Conservation (phyloP, 2,888 invertebrate genomes). For the Lamproptera curius region DNA sequence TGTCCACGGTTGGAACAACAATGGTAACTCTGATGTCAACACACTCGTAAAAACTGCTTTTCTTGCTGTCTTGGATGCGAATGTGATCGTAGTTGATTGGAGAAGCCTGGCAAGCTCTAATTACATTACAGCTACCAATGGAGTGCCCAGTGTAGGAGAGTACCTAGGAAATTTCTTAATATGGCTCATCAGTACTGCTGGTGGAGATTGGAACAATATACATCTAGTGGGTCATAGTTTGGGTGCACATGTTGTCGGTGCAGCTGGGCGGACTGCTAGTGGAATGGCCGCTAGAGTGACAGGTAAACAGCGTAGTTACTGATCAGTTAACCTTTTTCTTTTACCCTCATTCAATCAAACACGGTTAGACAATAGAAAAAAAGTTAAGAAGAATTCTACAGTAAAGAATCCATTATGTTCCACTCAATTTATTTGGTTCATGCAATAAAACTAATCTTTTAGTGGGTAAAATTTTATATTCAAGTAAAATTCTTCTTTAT, state of each 20-base stretch:
- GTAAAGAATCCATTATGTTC: no score
- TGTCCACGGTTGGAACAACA: conserved; percentile 45
- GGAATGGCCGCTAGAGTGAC: conserved; percentile 35
- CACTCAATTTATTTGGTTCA: no score
- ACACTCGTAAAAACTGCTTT: conserved; percentile 38
- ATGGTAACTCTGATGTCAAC: conserved; percentile 34
- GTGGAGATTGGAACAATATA: conserved; percentile 41
- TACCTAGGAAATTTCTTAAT: conserved; percentile 35
- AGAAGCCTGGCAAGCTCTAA: conserved; percentile 29
- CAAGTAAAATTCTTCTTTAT: background rate
- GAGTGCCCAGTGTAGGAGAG: conserved; percentile 30
- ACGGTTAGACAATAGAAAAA: no score
- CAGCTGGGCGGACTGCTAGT: conserved; percentile 38
- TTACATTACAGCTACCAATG: conserved; percentile 26
- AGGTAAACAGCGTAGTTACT: conserved; percentile 36
- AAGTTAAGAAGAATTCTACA: no score
- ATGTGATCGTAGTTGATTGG: conserved; percentile 51
- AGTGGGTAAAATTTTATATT: conserved; percentile 33
- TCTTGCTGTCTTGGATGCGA: conserved; percentile 35
- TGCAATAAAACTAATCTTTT: no score
- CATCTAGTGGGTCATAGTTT: conserved; percentile 53
- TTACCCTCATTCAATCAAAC: no score
- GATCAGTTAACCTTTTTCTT: no score
- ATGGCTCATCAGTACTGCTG: conserved; percentile 40
- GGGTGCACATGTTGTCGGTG: conserved; percentile 52